Base-by-base conservation (phyloP, 2,113 vertebrate species). In the Prochilodus magdalenae region DNA sequence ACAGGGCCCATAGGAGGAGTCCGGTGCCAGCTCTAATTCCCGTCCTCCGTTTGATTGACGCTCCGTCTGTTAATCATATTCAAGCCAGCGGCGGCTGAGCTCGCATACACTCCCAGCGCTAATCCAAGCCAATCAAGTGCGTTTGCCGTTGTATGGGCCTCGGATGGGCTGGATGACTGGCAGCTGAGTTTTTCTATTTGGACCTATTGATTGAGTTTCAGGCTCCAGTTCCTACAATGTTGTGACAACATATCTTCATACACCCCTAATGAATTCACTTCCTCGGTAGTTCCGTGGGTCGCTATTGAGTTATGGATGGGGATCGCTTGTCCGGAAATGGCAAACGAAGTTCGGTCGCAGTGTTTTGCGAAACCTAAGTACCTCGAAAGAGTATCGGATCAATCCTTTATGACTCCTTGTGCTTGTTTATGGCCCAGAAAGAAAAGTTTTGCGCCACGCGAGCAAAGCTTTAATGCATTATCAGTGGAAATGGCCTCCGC, bases 391-490 rank as follows among this genome's bases (percentile, higher is more conserved):
- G 70, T 30, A 40, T 67, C 24, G 5, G 1, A 26, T 73, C 20
- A 29, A 79, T 86, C 87, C 22, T n/a, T 63, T 24, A 80, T 79
- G 49, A 49, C 20, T 47, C 87, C 80, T 82, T 75, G 73, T 30
- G 24, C 75, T 20, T 8, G 44, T 59, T 77, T 40, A 73, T 73
- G 11, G 36, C 71, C 75, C 44, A 8, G 71, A 60, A 66, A 55
- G 55, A 62, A 85, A 66, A 65, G 36, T 66, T 22, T 22, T 26
- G 70, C 55, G 18, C 11, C 5, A 18, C 77, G 59, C 26, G 24
- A 86, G 81, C 83, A 53, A 87, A 89, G 89, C 86, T 89, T 89
- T 87, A 82, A 91, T 90, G 73, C 66, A 73, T 80, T 91, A 94
- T 90, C 86, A 85, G 89, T 91, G 57, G 44, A 53, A 75, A 85